Evolutionary conservation across 1,140 invertebrate genomes (phyloP).

Genomic region (Brachionus sp.): DNA sequence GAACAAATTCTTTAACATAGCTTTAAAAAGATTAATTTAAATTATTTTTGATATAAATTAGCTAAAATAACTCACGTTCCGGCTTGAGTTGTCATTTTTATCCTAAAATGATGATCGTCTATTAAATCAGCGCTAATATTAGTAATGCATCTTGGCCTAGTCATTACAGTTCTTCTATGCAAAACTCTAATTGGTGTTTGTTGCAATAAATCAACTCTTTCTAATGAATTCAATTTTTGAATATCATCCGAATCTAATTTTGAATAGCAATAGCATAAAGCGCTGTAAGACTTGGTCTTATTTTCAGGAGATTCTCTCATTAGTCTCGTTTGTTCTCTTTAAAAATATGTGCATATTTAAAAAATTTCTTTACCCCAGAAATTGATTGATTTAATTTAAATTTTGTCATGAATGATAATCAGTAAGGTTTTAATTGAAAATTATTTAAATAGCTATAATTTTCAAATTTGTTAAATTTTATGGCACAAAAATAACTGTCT

Average conservation of each 20-base stretch:
- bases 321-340: constrained; percentile 67
- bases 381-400: too few species aligned
- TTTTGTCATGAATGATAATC: too few species aligned
- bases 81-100: constrained; percentile 77
- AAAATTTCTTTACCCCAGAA: too few species aligned
- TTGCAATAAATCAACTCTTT: constrained; percentile 48
- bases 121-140: constrained; percentile 61
- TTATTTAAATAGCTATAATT: too few species aligned
- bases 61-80: constrained; percentile 67
- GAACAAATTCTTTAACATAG: constrained; percentile 94
- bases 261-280: constrained; percentile 67
- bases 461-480: too few species aligned
- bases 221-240: constrained; percentile 59
- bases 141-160: constrained; percentile 66
- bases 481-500: too few species aligned
- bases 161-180: constrained; percentile 69
- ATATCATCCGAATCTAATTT: constrained; percentile 58
- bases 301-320: constrained; percentile 80
- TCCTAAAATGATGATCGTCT: constrained; percentile 62
- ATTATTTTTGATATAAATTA: neutral
- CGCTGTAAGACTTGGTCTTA: constrained; percentile 78
- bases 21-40: constrained; percentile 48
- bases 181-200: constrained; percentile 69
- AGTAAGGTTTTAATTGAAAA: too few species aligned
- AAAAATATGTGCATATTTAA: too few species aligned